Evolutionary conservation across 2,797 vertebrate species (phyloP), one percentile per base, ranked within the genome.

Genomic region (Threskiornis aethiopicus): DNA sequence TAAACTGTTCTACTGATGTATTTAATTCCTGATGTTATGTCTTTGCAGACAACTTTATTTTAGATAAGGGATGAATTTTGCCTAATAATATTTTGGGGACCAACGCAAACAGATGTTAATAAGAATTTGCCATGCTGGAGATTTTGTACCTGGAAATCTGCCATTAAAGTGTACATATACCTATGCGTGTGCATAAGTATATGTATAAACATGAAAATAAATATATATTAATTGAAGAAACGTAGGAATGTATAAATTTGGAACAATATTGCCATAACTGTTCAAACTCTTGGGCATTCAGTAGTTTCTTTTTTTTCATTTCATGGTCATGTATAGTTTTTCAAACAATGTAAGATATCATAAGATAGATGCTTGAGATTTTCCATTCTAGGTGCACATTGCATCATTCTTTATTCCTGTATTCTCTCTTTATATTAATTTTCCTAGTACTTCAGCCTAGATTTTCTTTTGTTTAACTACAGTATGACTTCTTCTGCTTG

Each of bases 141-240:
- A 26, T 21, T 42, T 64, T 0, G 0, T 25, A 46, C 7, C 33
- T 59, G 9, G 9, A 71, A 87, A 51, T 66, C 20, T 78, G 8
- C 11, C 5, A 39, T 58, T 57, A 28, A 79, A 72, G 5, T 66
- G 41, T 13, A 28, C 0, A 2, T 35, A 33, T 14, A 42, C 11
- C 2, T 71, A 4, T 37, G 11, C 15, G 12, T 26, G n/a, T 1
- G 0, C 10, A 1, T 57, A 2, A 72, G 7, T 26, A 19, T 22
- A 20, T 16, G 3, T 24, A 44, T 67, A 44, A 47, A 28, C 57
- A 62, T 6, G 61, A 55, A 77, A 61, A 52, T 19, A 47, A 22
- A 28, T 15, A 35, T 4, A 10, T 5, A 4, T 18, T 64, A 71
- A 33, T 17, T 44, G 29, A 85, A 67, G 7, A 82, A 79, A 67